Evolutionary conservation across 2,113 vertebrate species (phyloP).

Genomic region (Megatriorchis doriae): DNA sequence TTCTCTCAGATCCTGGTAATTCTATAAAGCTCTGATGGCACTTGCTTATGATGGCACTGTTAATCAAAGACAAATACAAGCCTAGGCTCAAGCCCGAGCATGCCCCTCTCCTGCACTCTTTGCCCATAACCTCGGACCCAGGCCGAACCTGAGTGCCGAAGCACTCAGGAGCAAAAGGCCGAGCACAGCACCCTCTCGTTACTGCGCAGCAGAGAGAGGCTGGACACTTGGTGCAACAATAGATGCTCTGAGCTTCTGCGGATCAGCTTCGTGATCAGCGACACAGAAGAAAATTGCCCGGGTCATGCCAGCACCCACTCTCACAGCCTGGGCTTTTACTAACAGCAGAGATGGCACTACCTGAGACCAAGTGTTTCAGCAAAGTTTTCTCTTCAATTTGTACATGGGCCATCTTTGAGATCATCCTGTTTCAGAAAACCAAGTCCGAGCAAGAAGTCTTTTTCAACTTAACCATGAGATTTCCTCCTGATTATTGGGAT

Average conservation of each 20-base stretch:
- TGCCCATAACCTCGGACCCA: accelerated
- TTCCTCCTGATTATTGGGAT: neutral
- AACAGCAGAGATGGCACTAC: neutral
- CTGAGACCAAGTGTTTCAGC: neutral
- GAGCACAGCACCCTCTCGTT: neutral
- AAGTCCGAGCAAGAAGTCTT: neutral
- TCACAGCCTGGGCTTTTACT: neutral
- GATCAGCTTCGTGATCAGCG: neutral
- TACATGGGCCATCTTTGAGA: neutral
- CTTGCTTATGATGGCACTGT: neutral
- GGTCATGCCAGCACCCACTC: neutral
- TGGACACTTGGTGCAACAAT: neutral
- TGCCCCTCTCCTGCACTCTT: neutral
- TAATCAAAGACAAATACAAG: neutral
- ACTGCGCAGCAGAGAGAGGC: neutral
- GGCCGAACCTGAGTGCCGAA: neutral
- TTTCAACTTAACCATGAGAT: neutral
- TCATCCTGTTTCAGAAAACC: neutral
- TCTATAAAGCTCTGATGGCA: neutral
- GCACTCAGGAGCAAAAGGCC: neutral
- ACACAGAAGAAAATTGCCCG: neutral
- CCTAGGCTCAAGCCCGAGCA: neutral
- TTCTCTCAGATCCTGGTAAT: neutral
- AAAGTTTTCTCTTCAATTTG: neutral
- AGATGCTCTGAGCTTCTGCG: neutral